A percentile compares a stretch with the other conserved stretches of the same genome.
phyloP scores from a whole-genome alignment of 2,797 vertebrate species.

The Parotocinclus haroldoi region DNA sequence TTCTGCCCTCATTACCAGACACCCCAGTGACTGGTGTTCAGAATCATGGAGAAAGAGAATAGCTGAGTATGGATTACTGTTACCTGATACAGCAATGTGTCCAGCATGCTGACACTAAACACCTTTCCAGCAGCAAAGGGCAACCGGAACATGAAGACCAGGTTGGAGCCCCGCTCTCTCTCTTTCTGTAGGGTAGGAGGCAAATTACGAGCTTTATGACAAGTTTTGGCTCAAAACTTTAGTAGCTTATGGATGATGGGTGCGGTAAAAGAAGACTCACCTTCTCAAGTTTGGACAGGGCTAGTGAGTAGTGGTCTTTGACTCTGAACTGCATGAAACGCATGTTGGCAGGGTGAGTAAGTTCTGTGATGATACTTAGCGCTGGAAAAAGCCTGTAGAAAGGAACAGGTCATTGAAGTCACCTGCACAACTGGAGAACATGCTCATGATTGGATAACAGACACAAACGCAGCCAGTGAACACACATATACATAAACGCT shows the following conservation, averaged over 20 bases:
- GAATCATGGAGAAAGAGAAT: background rate
- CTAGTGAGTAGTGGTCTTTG: slow-evolving; percentile 81
- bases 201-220: too few relatives aligned
- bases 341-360: slow-evolving; percentile 84
- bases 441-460: too few relatives aligned
- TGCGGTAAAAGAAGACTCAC: slow-evolving; percentile 53
- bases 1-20: slow-evolving; percentile 12
- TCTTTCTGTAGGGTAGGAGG: slow-evolving; percentile 69
- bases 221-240: too few relatives aligned
- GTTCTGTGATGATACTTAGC: slow-evolving; percentile 81
- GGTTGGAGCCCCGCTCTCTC: slow-evolving; percentile 79
- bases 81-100: slow-evolving; percentile 83
- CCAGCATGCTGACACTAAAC: slow-evolving; percentile 84
- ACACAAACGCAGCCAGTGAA: too few relatives aligned
- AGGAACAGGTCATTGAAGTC: too few relatives aligned
- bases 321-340: slow-evolving; percentile 86
- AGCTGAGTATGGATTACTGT: slow-evolving; percentile 8
- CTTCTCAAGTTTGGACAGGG: slow-evolving; percentile 82
- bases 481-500: too few relatives aligned
- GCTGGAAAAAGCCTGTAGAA: slow-evolving; percentile 74
- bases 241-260: background rate
- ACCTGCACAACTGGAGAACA: too few relatives aligned
- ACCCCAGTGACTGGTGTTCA: background rate
- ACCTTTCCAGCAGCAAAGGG: slow-evolving; percentile 84
- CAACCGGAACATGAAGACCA: slow-evolving; percentile 83